Evolutionary conservation across 1,140 invertebrate species (phyloP), one percentile per base, ranked within the genome.

Genomic region (Aphis craccivora): DNA sequence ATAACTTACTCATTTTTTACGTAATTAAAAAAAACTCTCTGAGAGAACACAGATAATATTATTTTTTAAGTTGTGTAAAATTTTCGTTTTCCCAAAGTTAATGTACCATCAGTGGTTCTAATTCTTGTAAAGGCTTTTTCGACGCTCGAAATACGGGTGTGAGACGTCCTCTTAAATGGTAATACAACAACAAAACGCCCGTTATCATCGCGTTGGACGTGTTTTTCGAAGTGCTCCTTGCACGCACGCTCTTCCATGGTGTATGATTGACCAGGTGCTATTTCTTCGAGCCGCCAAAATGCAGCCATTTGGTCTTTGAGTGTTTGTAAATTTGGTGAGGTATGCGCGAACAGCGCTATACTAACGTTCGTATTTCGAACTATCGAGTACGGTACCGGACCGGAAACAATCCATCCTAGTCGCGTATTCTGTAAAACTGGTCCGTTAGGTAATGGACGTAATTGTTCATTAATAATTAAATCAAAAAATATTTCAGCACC

Each of bases 141-240:
- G 37, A 37, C 37, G 37, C 37, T 37, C 37, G 37, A 37, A 37
- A 37, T 37, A 37, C 37, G 37, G 37, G 37, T 37, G 37, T 37
- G 37, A 1, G 37, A 11, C 18, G n/a, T 1, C n/a, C 0, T 55
- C 48, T 83, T 48, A 23, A 86, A 55, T 43, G 92, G 48, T 20
- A 93, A 81, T 55, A 22, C 4, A n/a, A 93, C 92, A 20, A 55
- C 37, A 30, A 86, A 93, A 53, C 81, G 67, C 8, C 81, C 81
- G 5, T 83, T 5, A n/a, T 93, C 22, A 6, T 40, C 89, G 8
- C 53, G 89, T n/a, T n/a, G 51, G 25, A 90, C 22, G 11, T 55
- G 40, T 20, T 30, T 37, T 11, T 35, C 30, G 14, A 60, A 90
- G 5, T 90, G 89, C 1, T 90, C 22, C 30, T 40, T 60, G 11